Evolutionary conservation across 2,888 invertebrate species (phyloP), one percentile per base, ranked within the genome.

Genomic region (Criorhina ranunculi): DNA sequence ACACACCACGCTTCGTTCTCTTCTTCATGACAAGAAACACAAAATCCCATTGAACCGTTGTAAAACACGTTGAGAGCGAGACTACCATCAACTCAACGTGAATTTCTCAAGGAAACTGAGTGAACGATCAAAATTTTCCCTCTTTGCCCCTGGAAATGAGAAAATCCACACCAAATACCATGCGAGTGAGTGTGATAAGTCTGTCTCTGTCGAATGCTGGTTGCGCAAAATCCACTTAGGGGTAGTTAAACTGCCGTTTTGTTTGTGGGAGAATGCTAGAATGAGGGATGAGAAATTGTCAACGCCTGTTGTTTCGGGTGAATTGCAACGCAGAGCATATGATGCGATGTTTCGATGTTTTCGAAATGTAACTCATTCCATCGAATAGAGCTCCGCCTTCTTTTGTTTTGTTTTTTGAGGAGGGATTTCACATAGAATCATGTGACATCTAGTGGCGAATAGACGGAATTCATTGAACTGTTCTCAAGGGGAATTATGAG

Each of bases 51-150:
- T 57, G 29, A 57, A 57, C 62, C 64, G 70, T 57, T 64, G 70
- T 53, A 77, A 69, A 69, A 37, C 69, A 46, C 69, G 53, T 57
- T 49, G 53, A 49, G 72, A 62, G 53, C 69, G 64, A 37, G 17
- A 49, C 44, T 49, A 46, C 35, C 57, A 57, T 29, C 85, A 64
- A 59, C 62, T 53, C 70, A 11, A 57, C 17, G 49, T 66, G 75
- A 75, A 80, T 70, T 80, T 66, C 80, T 76, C 70, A 76, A 80
- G 85, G 75, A 85, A 85, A 85, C 85, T 85, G 75, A 70, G 59
- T 77, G 73, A 51, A 31, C 62, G 24, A 40, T 79, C 75, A 49
- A 67, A 83, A 70, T 59, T 19, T 64, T 70, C 51, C 77, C 70
- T 55, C 75, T 64, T 66, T 82, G 35, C 75, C 83, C 83, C 69